Percentiles rank a stretch among this genome's conserved stretches.
Conservation (phyloP, 2,888 invertebrate species). For the Hylaea fasciaria region DNA sequence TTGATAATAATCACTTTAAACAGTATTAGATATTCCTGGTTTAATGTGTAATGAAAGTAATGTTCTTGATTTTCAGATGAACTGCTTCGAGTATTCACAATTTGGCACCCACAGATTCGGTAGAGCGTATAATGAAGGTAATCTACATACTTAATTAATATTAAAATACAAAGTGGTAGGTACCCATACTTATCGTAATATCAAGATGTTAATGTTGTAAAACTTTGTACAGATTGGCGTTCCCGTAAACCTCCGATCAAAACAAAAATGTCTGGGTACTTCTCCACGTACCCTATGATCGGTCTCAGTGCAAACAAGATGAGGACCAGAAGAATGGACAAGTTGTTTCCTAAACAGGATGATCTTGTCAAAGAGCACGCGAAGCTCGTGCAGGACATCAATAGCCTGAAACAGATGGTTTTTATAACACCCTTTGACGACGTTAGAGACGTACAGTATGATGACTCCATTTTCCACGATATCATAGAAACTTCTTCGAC, state of each 20-base stretch:
- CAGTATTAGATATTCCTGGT: background rate
- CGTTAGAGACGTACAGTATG: conserved; percentile 62
- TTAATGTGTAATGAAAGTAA: background rate
- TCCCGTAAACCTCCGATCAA: conserved; percentile 26
- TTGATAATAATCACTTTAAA: conserved; percentile 6
- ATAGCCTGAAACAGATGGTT: conserved; percentile 69
- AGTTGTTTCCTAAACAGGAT: conserved; percentile 52
- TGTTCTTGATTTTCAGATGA: conserved; percentile 62
- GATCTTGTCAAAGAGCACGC: conserved; percentile 77
- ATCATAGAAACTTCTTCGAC: conserved; percentile 70
- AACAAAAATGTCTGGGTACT: conserved; percentile 28
- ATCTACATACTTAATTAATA: background rate
- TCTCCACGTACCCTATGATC: conserved; percentile 26
- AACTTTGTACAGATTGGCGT: conserved; percentile 30
- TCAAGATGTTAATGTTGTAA: background rate
- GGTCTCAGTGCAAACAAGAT: conserved; percentile 46
- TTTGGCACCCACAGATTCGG: conserved; percentile 48
- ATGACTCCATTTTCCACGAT: conserved; percentile 75
- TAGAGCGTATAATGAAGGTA: conserved; percentile 60
- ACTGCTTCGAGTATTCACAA: conserved; percentile 66
- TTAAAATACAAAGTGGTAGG: background rate
- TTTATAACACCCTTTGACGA: conserved; percentile 71
- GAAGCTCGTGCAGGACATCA: conserved; percentile 78
- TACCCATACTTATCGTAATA: too few relatives aligned
- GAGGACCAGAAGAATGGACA: conserved; percentile 35